Evolutionary conservation across 2,797 vertebrate species (phyloP).

Genomic region (Phaenicophaeus curvirostris): DNA sequence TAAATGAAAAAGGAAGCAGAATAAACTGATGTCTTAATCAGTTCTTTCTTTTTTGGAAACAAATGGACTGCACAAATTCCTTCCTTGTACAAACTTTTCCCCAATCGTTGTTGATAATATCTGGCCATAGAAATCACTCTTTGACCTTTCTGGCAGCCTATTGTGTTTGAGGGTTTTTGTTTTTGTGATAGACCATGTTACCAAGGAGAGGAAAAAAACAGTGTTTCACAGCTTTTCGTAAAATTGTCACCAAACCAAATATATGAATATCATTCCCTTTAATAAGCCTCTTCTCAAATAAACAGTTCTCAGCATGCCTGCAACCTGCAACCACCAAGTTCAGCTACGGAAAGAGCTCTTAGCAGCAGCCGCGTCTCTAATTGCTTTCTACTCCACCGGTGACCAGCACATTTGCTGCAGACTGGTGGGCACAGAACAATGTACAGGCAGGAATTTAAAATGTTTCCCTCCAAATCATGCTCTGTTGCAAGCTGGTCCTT

Average conservation of each 20-base stretch:
- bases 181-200: neutral
- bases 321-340: neutral
- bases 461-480: neutral
- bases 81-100: neutral
- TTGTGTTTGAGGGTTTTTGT: neutral
- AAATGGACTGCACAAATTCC: neutral
- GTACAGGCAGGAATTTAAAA: neutral
- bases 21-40: slow-evolving; percentile 23
- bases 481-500: neutral
- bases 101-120: neutral
- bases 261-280: neutral
- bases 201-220: neutral
- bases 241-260: neutral
- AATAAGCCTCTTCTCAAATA: neutral
- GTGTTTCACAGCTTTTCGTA: neutral
- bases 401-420: neutral
- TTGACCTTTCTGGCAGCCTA: neutral
- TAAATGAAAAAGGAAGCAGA: slow-evolving; percentile 26
- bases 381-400: slow-evolving; percentile 19
- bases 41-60: neutral
- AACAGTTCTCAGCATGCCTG: slow-evolving; percentile 21
- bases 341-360: neutral
- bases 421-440: neutral
- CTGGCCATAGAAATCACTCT: neutral
- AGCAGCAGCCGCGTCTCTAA: slow-evolving; percentile 45